Evolutionary conservation across 2,113 vertebrate genomes (phyloP).

Genomic region (Centrocercus urophasianus): DNA sequence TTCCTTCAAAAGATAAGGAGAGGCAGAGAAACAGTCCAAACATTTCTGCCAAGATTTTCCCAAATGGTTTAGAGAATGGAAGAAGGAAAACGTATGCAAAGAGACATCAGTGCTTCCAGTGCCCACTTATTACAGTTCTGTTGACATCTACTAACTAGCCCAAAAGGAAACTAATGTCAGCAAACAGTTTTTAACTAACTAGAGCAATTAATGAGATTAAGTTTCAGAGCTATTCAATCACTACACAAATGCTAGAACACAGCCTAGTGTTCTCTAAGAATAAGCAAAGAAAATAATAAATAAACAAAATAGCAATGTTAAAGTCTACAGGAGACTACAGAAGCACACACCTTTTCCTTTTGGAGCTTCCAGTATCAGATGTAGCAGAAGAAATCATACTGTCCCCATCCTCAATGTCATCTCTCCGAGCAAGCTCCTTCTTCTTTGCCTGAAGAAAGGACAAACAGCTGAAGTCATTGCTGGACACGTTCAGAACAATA

Average conservation of each 20-base stretch:
- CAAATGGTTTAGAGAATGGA: background rate
- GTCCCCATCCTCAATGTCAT: slow-evolving; percentile 93
- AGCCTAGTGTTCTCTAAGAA: background rate
- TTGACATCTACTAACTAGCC: background rate
- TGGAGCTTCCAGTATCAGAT: slow-evolving; percentile 92
- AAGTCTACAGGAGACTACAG: background rate
- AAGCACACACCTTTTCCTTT: slow-evolving; percentile 90
- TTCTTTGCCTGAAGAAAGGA: slow-evolving; percentile 88
- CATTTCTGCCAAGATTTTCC: background rate
- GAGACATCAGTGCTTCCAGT: background rate
- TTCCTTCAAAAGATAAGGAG: background rate
- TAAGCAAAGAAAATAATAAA: background rate
- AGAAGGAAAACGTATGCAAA: background rate
- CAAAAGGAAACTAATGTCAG: background rate
- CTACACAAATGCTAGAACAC: background rate
- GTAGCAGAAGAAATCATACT: slow-evolving; percentile 97
- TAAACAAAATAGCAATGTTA: background rate
- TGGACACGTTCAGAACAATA: slow-evolving; percentile 43
- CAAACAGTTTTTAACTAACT: background rate
- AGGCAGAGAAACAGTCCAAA: background rate
- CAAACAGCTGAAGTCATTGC: slow-evolving; percentile 38
- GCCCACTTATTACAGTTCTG: background rate
- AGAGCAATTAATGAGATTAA: background rate
- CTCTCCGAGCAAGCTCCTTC: slow-evolving; percentile 93
- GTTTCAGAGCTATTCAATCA: background rate